Conservation (phyloP, 2,888 invertebrate genomes). For the Drosophila formosana region DNA sequence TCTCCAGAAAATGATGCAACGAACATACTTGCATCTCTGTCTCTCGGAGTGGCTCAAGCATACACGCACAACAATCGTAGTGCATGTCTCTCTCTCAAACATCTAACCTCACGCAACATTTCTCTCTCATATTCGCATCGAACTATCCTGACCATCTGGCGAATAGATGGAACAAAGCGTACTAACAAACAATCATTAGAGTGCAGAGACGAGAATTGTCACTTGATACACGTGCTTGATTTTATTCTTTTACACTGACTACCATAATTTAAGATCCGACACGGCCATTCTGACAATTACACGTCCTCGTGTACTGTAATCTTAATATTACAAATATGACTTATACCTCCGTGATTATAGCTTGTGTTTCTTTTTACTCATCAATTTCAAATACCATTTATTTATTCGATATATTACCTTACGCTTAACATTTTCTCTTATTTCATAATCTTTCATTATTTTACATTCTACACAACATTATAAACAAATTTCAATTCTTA, state of each 20-base stretch:
- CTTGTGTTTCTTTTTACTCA: neutral
- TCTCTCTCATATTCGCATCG: constrained; percentile 4
- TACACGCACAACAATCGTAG: no score
- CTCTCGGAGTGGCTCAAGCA: no score
- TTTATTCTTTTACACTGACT: no score
- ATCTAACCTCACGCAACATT: neutral
- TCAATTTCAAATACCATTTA: no score
- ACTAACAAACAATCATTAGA: constrained; percentile 1
- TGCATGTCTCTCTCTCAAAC: no score
- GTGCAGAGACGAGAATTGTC: neutral
- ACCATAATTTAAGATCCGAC: neutral
- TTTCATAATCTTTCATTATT: no score
- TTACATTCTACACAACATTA: neutral
- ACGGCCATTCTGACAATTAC: constrained; percentile 4
- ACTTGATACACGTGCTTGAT: neutral
- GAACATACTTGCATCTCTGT: no score
- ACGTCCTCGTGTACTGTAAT: no score
- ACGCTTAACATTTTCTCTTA: no score
- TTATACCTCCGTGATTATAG: neutral
- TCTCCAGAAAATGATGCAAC: neutral
- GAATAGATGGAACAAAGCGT: constrained; percentile 3
- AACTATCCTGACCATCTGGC: constrained; percentile 4
- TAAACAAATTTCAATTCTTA: constrained; percentile 4
- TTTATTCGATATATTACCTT: no score
- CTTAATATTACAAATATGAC: neutral